phyloP scores from a whole-genome alignment of 1,140 invertebrate species.

The Anadara kagoshimensis region DNA sequence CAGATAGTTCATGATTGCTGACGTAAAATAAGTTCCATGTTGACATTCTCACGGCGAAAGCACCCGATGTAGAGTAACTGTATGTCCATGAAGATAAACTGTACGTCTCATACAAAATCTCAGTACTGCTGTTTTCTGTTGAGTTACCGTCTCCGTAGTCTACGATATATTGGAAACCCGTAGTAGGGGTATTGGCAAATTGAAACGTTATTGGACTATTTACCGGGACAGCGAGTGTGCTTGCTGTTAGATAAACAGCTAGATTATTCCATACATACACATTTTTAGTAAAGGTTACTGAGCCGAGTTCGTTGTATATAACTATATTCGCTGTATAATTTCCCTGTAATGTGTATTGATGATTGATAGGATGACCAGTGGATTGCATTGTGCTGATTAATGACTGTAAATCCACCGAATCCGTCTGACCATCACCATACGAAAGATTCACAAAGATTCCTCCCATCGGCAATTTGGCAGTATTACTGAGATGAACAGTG shows the following conservation, averaged over 20 bases:
- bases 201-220: not conserved
- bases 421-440: not conserved
- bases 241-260: constrained; percentile 3
- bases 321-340: not conserved
- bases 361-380: constrained; percentile 8
- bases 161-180: constrained; percentile 7
- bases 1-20: constrained; percentile 7
- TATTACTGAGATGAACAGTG: not conserved
- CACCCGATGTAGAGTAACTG: constrained; percentile 10
- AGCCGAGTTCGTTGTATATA: constrained; percentile 13
- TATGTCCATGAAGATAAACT: constrained; percentile 1
- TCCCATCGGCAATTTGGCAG: constrained; percentile 8
- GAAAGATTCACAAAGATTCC: constrained; percentile 6
- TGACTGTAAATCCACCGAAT: constrained; percentile 1
- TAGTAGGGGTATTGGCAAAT: not conserved
- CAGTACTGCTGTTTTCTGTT: not conserved
- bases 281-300: not conserved
- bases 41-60: constrained; percentile 22
- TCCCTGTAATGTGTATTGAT: constrained; percentile 6
- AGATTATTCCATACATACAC: constrained; percentile 24
- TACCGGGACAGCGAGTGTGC: not conserved
- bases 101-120: not conserved
- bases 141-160: not conserved
- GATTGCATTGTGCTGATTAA: not conserved
- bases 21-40: constrained; percentile 37